These are phyloP conservation scores for Theretra japonica DNA, from an alignment of 2,888 invertebrate genomes.

Conservation along the genomic window DNA sequence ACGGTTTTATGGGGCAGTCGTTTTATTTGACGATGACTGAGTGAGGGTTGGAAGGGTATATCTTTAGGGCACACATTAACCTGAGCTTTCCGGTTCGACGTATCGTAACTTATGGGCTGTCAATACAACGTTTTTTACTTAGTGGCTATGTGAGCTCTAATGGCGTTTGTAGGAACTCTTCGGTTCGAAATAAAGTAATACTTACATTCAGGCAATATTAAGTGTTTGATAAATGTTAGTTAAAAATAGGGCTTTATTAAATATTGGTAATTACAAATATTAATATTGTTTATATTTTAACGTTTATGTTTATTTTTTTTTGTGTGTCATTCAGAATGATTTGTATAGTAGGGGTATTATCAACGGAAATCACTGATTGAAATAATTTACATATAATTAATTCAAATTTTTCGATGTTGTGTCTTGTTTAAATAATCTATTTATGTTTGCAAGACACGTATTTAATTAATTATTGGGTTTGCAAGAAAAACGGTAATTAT, in stretches of 20 bases:
- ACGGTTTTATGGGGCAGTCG: not conserved
- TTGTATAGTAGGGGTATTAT: no score
- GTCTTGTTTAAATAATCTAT: no score
- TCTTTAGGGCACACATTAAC: conserved; percentile 21
- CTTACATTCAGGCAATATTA: not conserved
- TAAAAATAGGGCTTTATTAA: not conserved
- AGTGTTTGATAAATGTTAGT: not conserved
- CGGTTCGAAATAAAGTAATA: not conserved
- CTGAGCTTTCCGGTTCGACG: conserved; percentile 13
- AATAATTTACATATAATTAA: no score
- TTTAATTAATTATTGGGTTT: not conserved
- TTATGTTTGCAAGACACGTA: not conserved
- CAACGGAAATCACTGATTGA: no score
- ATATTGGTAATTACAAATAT: not conserved
- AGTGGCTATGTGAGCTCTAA: not conserved
- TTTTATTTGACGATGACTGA: conserved; percentile 24
- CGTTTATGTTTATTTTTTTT: no score
- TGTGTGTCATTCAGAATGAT: no score
- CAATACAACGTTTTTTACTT: conserved; percentile 20
- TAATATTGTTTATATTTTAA: no score
- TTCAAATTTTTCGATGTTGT: not conserved
- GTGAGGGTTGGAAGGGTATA: conserved; percentile 7
- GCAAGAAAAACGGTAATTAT: not conserved
- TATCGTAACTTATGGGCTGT: not conserved
- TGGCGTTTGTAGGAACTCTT: not conserved